phyloP scores from a whole-genome alignment of 2,888 invertebrate genomes.

The Cerceris rybyensis region DNA sequence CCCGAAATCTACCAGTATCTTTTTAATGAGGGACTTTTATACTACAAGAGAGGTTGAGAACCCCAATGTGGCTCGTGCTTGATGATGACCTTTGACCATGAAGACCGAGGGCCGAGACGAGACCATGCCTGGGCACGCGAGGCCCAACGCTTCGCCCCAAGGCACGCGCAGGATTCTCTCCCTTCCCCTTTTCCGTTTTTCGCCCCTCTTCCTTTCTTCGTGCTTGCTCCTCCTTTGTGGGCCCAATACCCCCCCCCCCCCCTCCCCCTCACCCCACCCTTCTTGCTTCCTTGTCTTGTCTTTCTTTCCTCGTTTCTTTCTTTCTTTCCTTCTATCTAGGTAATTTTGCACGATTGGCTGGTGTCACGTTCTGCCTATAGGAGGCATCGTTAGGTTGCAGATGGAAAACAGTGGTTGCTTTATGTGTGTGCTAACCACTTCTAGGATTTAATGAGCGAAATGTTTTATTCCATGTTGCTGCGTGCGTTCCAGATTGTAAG shows the following conservation, averaged over 20 bases:
- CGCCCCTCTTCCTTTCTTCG: constrained; percentile 7
- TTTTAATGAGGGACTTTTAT: constrained; percentile 61
- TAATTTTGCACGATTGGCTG: constrained; percentile 74
- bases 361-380: constrained; percentile 67
- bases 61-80: constrained; percentile 80
- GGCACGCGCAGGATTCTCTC: constrained; percentile 78
- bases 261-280: constrained; percentile 15
- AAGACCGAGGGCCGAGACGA: constrained; percentile 76
- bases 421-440: constrained; percentile 34
- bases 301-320: no score
- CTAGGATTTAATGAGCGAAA: no score
- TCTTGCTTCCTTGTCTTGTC: constrained; percentile 6
- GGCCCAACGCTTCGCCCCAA: constrained; percentile 75
- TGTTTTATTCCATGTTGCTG: no score
- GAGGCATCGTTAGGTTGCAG: constrained; percentile 62
- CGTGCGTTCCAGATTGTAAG: no score
- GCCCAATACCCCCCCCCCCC: constrained; percentile 41
- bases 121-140: constrained; percentile 79
- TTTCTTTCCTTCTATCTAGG: constrained; percentile 46
- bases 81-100: constrained; percentile 80
- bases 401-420: constrained; percentile 59
- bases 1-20: constrained; percentile 52
- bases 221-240: constrained; percentile 23
- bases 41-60: constrained; percentile 73
- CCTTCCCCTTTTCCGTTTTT: constrained; percentile 8